Conservation (phyloP, 2,113 vertebrate genomes). For the Myotis lucifugus region DNA sequence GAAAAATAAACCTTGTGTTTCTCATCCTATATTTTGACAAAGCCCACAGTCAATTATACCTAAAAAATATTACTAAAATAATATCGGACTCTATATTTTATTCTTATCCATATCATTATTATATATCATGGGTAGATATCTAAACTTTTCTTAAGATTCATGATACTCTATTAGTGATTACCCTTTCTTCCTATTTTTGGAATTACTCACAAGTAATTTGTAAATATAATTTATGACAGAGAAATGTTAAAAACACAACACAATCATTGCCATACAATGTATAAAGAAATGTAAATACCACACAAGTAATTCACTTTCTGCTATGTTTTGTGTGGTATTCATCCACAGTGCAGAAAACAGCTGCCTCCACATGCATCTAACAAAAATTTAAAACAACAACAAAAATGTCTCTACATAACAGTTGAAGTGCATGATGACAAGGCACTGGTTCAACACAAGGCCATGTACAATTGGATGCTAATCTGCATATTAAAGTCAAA, state of each 20-base stretch:
- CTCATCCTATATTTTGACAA: constrained; percentile 29
- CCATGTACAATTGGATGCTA: not conserved
- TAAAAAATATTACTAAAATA: not conserved
- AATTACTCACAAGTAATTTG: constrained; percentile 30
- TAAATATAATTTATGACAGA: constrained; percentile 46
- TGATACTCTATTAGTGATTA: constrained; percentile 33
- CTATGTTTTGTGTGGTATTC: not conserved
- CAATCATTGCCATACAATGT: constrained; percentile 19
- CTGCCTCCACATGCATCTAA: not conserved
- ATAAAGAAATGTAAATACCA: constrained; percentile 23
- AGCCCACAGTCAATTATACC: not conserved
- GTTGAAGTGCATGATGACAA: not conserved
- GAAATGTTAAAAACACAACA: constrained; percentile 39
- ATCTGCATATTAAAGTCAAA: not conserved
- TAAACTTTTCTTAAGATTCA: not conserved
- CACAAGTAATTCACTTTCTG: not conserved
- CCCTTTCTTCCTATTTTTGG: constrained; percentile 18
- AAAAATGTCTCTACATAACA: not conserved
- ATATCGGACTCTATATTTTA: not conserved
- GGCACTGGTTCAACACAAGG: not conserved
- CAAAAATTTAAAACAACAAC: not conserved
- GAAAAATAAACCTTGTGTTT: constrained; percentile 7
- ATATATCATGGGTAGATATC: not conserved
- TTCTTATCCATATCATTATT: not conserved
- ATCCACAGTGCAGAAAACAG: not conserved